phyloP scores from a whole-genome alignment of 2,113 vertebrate genomes.

The Axis porcinus region DNA sequence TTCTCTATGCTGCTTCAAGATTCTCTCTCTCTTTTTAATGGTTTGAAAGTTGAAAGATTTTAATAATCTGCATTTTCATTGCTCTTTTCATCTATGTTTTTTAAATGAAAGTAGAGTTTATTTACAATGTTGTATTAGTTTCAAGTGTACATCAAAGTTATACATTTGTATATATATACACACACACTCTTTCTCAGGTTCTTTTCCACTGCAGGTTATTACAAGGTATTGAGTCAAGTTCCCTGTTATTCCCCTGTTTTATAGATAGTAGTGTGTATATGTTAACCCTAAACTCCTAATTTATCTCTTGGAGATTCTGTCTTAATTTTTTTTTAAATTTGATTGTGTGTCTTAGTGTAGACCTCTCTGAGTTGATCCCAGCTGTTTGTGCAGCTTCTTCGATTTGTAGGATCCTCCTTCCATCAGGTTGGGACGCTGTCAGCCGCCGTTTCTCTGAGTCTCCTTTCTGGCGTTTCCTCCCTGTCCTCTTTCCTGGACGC shows the following conservation, averaged over 20 bases:
- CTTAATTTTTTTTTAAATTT: neutral
- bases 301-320: neutral
- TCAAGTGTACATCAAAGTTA: neutral
- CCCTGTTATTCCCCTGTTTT: neutral
- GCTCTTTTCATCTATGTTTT: neutral
- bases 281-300: neutral
- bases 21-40: neutral
- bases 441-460: neutral
- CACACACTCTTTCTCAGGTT: neutral
- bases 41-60: conserved; percentile 23
- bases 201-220: neutral
- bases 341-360: neutral
- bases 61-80: neutral
- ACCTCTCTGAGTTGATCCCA: neutral
- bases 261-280: neutral
- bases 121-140: neutral
- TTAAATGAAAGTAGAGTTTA: neutral
- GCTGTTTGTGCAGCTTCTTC: neutral
- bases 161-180: neutral
- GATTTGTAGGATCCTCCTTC: neutral
- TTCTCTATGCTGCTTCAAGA: neutral
- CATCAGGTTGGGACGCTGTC: neutral
- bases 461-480: neutral
- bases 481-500: too few species aligned
- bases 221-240: accelerated